Conservation (phyloP, 2,888 invertebrate genomes). For the Phaonia tiefii region DNA sequence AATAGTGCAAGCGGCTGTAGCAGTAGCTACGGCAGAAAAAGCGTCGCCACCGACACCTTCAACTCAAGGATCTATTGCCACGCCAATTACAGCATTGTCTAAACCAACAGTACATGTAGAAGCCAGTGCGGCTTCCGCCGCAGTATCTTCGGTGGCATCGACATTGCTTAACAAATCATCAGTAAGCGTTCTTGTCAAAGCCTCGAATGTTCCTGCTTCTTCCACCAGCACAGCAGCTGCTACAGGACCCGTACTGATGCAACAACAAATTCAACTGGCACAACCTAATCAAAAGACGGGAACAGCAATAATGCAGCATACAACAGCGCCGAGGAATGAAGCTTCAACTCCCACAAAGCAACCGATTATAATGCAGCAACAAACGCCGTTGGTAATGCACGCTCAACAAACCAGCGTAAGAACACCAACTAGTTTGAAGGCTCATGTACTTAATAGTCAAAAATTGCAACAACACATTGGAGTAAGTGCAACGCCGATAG, state of each 20-base stretch:
- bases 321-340: conserved; percentile 73
- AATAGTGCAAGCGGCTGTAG: conserved; percentile 65
- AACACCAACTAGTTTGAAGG: conserved; percentile 83
- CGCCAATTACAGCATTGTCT: conserved; percentile 71
- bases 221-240: conserved; percentile 63
- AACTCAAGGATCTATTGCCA: conserved; percentile 57
- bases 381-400: conserved; percentile 75
- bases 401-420: conserved; percentile 79
- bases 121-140: conserved; percentile 64
- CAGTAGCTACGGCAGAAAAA: conserved; percentile 56
- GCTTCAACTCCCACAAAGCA: conserved; percentile 71
- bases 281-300: conserved; percentile 65
- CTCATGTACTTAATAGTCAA: conserved; percentile 84
- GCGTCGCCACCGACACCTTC: conserved; percentile 44
- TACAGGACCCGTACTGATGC: conserved; percentile 6
- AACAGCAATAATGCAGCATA: conserved; percentile 71
- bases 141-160: conserved; percentile 65
- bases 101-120: conserved; percentile 73
- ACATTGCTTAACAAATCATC: conserved; percentile 72
- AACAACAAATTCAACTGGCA: conserved; percentile 58
- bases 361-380: conserved; percentile 74
- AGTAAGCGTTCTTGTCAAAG: conserved; percentile 78
- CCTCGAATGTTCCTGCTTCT: conserved; percentile 66
- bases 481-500: conserved; percentile 5
- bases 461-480: conserved; percentile 70